Evolutionary conservation across 2,797 vertebrate genomes (phyloP).

Genomic region (Streptopelia turtur): DNA sequence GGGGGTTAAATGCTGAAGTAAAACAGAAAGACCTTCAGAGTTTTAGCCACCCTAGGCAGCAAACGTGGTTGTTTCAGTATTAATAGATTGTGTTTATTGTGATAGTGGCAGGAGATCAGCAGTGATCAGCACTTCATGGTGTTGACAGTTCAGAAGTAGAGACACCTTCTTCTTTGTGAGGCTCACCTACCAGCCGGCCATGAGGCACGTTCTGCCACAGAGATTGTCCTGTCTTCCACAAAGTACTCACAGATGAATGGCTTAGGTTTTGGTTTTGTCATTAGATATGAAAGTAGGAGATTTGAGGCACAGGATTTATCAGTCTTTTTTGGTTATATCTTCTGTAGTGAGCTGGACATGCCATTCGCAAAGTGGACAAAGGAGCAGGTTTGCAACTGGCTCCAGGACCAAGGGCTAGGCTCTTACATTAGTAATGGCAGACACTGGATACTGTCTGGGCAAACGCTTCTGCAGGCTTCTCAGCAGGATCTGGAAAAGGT

Average conservation of each 20-base stretch:
- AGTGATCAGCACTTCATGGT: rapidly evolving
- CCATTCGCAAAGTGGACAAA: conserved; percentile 97
- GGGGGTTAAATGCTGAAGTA: background rate
- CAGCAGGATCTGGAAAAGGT: conserved; percentile 97
- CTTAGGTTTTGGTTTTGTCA: background rate
- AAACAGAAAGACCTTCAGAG: background rate
- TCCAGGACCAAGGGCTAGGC: conserved; percentile 93
- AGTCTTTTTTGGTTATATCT: background rate
- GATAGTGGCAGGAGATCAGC: background rate
- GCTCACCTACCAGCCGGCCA: rapidly evolving
- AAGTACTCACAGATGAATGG: background rate
- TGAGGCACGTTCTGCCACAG: rapidly evolving
- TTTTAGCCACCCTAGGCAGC: background rate
- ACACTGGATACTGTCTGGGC: conserved; percentile 93
- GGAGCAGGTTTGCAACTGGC: conserved; percentile 95
- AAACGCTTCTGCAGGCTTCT: conserved; percentile 95
- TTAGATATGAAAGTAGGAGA: background rate
- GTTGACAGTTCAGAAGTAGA: background rate
- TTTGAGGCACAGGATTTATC: background rate
- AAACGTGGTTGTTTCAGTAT: background rate
- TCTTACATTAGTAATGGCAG: conserved; percentile 88
- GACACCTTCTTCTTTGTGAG: background rate
- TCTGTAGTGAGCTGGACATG: conserved; percentile 89
- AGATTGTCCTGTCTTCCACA: background rate
- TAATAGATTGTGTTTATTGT: rapidly evolving